phyloP scores from a whole-genome alignment of 2,888 invertebrate species.

The Octonoba sinensis region DNA sequence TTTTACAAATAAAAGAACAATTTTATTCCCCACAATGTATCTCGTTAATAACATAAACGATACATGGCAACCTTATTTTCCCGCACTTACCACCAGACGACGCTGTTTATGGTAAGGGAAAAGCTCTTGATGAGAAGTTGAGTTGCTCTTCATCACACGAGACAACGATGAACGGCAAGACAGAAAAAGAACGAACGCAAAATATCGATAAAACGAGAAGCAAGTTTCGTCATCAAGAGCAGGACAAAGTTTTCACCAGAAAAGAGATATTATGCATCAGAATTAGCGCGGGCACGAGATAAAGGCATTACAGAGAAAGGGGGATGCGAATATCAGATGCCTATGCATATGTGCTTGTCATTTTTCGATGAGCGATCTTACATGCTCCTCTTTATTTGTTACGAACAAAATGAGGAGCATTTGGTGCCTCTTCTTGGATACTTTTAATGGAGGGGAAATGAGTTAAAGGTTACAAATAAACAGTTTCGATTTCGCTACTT shows the following conservation, averaged over 20 bases:
- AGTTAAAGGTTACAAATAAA: background rate
- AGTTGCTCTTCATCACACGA: conserved; percentile 51
- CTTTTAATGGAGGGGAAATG: conserved; percentile 15
- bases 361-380: conserved; percentile 30
- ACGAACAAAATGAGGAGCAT: conserved; percentile 21
- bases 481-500: conserved; percentile 1
- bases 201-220: conserved; percentile 45
- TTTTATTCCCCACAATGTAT: no score
- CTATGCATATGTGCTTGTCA: conserved; percentile 50
- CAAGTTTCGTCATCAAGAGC: conserved; percentile 50
- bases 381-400: conserved; percentile 29
- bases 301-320: conserved; percentile 30
- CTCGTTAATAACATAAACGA: no score
- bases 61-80: no score
- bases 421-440: conserved; percentile 4
- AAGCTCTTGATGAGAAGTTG: conserved; percentile 25
- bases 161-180: conserved; percentile 23
- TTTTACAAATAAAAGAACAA: no score
- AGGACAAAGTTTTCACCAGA: conserved; percentile 22
- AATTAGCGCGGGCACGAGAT: conserved; percentile 47
- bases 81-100: conserved; percentile 18
- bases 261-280: conserved; percentile 50
- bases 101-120: conserved; percentile 6
- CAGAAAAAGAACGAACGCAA: conserved; percentile 37
- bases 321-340: conserved; percentile 24